Evolutionary conservation across 2,113 vertebrate species (phyloP), one percentile per base, ranked within the genome.

Genomic region (Tetraodon nigroviridis): DNA sequence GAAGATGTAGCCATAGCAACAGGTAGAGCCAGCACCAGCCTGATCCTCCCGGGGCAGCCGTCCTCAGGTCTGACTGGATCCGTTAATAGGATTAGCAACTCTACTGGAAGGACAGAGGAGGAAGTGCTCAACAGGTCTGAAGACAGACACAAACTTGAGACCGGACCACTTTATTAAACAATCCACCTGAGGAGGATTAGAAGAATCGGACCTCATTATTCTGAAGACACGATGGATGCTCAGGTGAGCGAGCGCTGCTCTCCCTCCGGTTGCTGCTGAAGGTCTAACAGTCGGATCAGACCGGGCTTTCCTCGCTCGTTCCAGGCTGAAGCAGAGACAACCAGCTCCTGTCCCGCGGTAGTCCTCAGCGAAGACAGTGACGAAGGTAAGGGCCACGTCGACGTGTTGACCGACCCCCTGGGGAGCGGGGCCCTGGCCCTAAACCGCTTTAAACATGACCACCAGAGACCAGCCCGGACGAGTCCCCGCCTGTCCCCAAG

Each of bases 41-140:
- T 84, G 78, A 86, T 67, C 73, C 82, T 81, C 79, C 63, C 63
- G 73, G 62, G 60, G n/a, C 32, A 13, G 55, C 16, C 17, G 51
- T 47, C 67, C 63, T 73, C 63, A 55, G 66, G 41, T 53, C 17
- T 79, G 78, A 83, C 21, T 73, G 81, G 78, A 89, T 86, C 84
- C 80, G 71, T 53, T 90, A 88, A 90, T 85, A 51, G 78, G 86
- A 88, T 89, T 89, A 90, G 65, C 72, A 78, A 64, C 71, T 80
- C 78, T 81, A 4, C 63, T 47, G 65, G 48, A 61, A 55, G 59
- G 64, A 44, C 61, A 1, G 61, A 51, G 6, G 55, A 44, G 32
- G 46, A n/a, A 48, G 64, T 44, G 56, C 32, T 62, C 61, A 64
- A 51, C 50, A 11, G 32, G 8, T 37, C 32, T 51, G 24, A 58